Evolutionary conservation across 2,797 vertebrate species (phyloP).

Genomic region (Arctocebus calabarensis): DNA sequence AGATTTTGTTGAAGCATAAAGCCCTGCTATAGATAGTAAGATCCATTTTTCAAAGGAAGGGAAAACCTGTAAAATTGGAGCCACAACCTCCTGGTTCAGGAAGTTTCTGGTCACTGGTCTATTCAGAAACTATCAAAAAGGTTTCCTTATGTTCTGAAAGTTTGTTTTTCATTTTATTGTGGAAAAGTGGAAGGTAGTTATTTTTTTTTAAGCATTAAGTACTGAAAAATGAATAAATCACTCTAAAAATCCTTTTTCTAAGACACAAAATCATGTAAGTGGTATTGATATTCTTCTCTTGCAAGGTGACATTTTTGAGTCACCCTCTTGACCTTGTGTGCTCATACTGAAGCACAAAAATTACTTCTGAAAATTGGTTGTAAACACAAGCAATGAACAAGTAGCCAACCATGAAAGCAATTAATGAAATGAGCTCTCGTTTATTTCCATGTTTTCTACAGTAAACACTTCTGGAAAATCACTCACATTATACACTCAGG

Average conservation of each 20-base stretch:
- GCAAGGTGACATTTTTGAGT: neutral
- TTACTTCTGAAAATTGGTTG: conserved; percentile 57
- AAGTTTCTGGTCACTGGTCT: neutral
- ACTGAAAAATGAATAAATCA: neutral
- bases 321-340: conserved; percentile 22
- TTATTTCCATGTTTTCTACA: neutral
- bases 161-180: neutral
- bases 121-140: conserved; percentile 34
- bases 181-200: neutral
- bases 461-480: conserved; percentile 11
- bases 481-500: conserved; percentile 6
- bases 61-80: neutral
- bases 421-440: conserved; percentile 21
- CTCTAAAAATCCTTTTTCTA: neutral
- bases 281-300: neutral
- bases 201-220: neutral
- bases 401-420: conserved; percentile 47
- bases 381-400: neutral
- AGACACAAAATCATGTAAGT: neutral
- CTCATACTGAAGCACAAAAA: neutral
- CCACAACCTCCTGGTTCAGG: neutral
- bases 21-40: neutral
- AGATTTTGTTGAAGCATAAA: neutral
- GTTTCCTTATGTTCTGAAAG: neutral
- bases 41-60: neutral